A percentile compares a stretch with the other conserved stretches of the same genome.
Evolutionary conservation across 2,797 vertebrate genomes (phyloP).

Genomic region (Melanotaenia parkinsoni): DNA sequence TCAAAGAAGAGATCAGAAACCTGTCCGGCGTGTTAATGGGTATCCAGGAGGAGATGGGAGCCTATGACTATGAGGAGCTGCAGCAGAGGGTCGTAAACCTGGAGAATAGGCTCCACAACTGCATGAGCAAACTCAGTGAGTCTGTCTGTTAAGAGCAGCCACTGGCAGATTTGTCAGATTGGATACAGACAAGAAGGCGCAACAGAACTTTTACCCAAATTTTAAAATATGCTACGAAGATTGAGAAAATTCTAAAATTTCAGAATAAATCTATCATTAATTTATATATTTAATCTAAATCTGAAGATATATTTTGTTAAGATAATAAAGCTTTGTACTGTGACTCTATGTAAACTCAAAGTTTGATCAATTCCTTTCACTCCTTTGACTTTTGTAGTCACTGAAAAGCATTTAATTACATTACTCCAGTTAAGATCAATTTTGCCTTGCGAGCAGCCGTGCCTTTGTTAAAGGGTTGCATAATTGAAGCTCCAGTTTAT

Average conservation of each 20-base stretch:
- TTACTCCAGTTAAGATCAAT: slow-evolving; percentile 32
- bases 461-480: slow-evolving; percentile 44
- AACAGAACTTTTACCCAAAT: neutral
- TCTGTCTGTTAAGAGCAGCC: slow-evolving; percentile 43
- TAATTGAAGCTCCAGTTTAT: slow-evolving; percentile 49
- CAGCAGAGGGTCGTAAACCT: slow-evolving; percentile 92
- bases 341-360: slow-evolving; percentile 3
- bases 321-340: neutral
- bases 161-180: slow-evolving; percentile 29
- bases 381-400: slow-evolving; percentile 2
- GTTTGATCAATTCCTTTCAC: neutral
- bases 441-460: slow-evolving; percentile 35
- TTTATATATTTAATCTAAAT: neutral
- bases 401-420: slow-evolving; percentile 13
- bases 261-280: neutral
- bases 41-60: slow-evolving; percentile 97
- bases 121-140: slow-evolving; percentile 99
- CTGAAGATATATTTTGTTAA: neutral
- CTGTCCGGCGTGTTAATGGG: slow-evolving; percentile 90
- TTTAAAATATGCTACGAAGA: slow-evolving; percentile 16
- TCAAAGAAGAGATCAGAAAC: slow-evolving; percentile 98
- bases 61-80: slow-evolving; percentile 96
- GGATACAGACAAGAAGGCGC: slow-evolving; percentile 11
- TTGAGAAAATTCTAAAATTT: slow-evolving; percentile 4
- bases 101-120: slow-evolving; percentile 92